Evolutionary conservation across 2,888 invertebrate genomes (phyloP).

Genomic region (Entomobrya multifasciata): DNA sequence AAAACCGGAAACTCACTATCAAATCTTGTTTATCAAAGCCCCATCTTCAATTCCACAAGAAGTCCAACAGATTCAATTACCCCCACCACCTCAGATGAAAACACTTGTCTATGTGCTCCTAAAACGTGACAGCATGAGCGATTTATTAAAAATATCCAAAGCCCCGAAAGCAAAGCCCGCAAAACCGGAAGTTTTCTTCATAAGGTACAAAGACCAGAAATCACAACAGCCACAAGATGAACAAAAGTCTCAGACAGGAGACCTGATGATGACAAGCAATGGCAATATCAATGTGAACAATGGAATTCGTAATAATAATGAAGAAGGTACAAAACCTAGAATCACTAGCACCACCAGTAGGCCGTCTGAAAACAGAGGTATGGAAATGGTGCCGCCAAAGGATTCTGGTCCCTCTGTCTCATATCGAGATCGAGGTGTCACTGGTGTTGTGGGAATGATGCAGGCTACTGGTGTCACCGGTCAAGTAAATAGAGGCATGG

Average conservation of each 20-base stretch:
- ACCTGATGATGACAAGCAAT: neutral
- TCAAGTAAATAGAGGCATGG: too few species aligned
- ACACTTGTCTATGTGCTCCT: constrained; percentile 93
- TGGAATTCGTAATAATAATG: neutral
- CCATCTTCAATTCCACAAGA: constrained; percentile 86
- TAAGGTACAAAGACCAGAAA: constrained; percentile 85
- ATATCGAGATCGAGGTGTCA: too few species aligned
- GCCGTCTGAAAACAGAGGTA: neutral
- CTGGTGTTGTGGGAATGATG: too few species aligned
- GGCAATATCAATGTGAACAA: neutral
- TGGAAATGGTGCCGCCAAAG: neutral
- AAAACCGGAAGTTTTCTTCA: constrained; percentile 92
- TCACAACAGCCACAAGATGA: neutral
- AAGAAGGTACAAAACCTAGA: neutral
- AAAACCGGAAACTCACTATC: constrained; percentile 89
- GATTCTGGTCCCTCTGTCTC: too few species aligned
- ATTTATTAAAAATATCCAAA: too few species aligned
- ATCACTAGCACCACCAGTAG: neutral
- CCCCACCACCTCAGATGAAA: constrained; percentile 89
- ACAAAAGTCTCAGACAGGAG: neutral
- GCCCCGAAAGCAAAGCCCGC: constrained; percentile 90
- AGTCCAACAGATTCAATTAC: constrained; percentile 85
- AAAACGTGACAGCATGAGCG: constrained; percentile 92
- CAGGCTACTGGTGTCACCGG: too few species aligned
- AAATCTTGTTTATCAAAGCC: constrained; percentile 91